These are phyloP conservation scores for Lasioglossum pauxillum DNA, from an alignment of 2,888 invertebrate genomes.

Conservation along the genomic window DNA sequence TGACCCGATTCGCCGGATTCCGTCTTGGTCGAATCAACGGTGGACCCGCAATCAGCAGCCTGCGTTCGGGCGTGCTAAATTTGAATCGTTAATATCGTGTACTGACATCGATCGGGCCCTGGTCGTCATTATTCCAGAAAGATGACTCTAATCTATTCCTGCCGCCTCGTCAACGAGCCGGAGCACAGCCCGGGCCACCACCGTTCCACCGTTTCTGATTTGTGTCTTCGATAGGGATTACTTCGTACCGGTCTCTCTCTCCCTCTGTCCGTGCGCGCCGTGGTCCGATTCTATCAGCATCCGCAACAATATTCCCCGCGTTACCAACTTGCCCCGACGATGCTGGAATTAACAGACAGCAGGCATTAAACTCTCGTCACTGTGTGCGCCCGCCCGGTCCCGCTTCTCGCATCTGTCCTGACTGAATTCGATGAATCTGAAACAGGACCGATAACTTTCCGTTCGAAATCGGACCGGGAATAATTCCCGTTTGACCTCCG, in stretches of 20 bases:
- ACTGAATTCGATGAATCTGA: slow-evolving; percentile 8
- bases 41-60: slow-evolving; percentile 57
- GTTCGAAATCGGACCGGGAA: background rate
- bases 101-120: slow-evolving; percentile 43
- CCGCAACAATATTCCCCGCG: slow-evolving; percentile 26
- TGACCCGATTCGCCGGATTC: slow-evolving; percentile 45
- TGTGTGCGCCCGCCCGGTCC: background rate
- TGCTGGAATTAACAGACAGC: slow-evolving; percentile 31
- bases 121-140: slow-evolving; percentile 70
- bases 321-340: slow-evolving; percentile 25
- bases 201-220: slow-evolving; percentile 44
- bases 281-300: slow-evolving; percentile 25
- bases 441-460: slow-evolving; percentile 7
- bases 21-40: slow-evolving; percentile 35
- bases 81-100: slow-evolving; percentile 69
- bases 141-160: slow-evolving; percentile 67
- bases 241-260: slow-evolving; percentile 4
- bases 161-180: slow-evolving; percentile 51
- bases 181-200: background rate
- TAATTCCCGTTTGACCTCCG: background rate
- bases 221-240: slow-evolving; percentile 46
- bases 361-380: slow-evolving; percentile 36
- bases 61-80: slow-evolving; percentile 63
- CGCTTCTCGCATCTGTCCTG: background rate
- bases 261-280: background rate